A percentile compares a stretch with the other conserved stretches of the same genome.
Evolutionary conservation across 2,888 invertebrate species (phyloP).

Genomic region (Scaptomyza parva): DNA sequence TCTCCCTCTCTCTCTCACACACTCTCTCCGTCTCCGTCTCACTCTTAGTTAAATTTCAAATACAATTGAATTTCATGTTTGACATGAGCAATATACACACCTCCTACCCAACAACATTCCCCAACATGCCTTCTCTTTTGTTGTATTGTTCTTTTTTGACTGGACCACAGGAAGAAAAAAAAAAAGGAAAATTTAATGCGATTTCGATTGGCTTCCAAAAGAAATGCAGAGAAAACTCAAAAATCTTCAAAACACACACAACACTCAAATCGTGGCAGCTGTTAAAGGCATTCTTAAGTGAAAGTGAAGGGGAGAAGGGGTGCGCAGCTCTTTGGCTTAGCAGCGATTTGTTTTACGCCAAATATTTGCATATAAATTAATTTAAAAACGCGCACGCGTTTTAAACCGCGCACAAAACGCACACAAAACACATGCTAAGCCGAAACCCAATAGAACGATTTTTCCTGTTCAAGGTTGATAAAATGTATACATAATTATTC

Average conservation of each 20-base stretch:
- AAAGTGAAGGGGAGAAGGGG: no score
- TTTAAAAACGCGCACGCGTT: slow-evolving; percentile 46
- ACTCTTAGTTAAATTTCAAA: slow-evolving; percentile 50
- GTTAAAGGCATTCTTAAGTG: slow-evolving; percentile 34
- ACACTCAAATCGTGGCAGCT: slow-evolving; percentile 9
- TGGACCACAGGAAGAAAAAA: slow-evolving; percentile 38
- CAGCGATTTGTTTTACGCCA: slow-evolving; percentile 45
- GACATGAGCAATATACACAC: slow-evolving; percentile 53
- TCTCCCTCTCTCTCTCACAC: neutral
- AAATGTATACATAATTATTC: no score
- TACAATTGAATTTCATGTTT: slow-evolving; percentile 78
- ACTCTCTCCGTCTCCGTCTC: no score
- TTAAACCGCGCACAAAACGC: slow-evolving; percentile 53
- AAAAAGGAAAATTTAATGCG: slow-evolving; percentile 66
- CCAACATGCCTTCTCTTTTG: slow-evolving; percentile 7
- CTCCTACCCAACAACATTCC: neutral
- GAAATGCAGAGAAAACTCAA: slow-evolving; percentile 33
- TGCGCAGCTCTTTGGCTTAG: slow-evolving; percentile 37
- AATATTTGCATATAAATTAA: slow-evolving; percentile 69
- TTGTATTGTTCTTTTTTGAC: slow-evolving; percentile 57
- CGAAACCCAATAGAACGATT: no score
- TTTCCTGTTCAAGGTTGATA: no score
- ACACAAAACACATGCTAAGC: neutral
- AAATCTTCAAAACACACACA: slow-evolving; percentile 28
- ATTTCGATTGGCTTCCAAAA: slow-evolving; percentile 71